A percentile compares a stretch with the other conserved stretches of the same genome.
Evolutionary conservation across 2,888 invertebrate species (phyloP).

Genomic region (Piscicola geometra): DNA sequence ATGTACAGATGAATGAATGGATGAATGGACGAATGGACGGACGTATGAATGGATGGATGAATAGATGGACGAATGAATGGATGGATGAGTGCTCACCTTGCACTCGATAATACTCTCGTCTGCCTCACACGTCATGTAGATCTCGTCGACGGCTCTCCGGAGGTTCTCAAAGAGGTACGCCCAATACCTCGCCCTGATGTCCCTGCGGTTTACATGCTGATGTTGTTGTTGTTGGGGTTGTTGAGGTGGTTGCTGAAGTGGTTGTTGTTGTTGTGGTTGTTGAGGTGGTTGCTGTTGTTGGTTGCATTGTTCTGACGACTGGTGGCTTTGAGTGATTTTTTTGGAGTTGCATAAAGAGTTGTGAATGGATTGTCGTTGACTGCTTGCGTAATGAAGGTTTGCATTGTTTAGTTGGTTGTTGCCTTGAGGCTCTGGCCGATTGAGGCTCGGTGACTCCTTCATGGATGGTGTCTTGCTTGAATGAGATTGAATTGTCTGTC

Average conservation of each 20-base stretch:
- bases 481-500: neutral
- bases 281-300: neutral
- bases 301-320: too few relatives aligned
- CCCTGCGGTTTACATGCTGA: constrained; percentile 54
- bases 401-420: too few relatives aligned
- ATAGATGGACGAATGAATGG: too few relatives aligned
- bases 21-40: too few relatives aligned
- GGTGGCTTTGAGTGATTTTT: too few relatives aligned
- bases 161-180: constrained; percentile 88
- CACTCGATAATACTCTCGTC: constrained; percentile 90
- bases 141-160: constrained; percentile 85
- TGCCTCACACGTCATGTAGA: constrained; percentile 89
- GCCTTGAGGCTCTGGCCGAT: constrained; percentile 1
- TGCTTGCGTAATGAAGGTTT: too few relatives aligned
- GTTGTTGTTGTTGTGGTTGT: neutral
- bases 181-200: constrained; percentile 88
- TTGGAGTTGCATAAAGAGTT: too few relatives aligned
- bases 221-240: neutral
- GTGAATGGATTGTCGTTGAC: too few relatives aligned
- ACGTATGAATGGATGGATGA: too few relatives aligned
- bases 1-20: too few relatives aligned
- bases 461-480: neutral
- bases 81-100: constrained; percentile 60
- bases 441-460: neutral
- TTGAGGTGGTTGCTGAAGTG: neutral